Base-by-base conservation (phyloP, 2,113 vertebrate genomes). In the Murina feae region DNA sequence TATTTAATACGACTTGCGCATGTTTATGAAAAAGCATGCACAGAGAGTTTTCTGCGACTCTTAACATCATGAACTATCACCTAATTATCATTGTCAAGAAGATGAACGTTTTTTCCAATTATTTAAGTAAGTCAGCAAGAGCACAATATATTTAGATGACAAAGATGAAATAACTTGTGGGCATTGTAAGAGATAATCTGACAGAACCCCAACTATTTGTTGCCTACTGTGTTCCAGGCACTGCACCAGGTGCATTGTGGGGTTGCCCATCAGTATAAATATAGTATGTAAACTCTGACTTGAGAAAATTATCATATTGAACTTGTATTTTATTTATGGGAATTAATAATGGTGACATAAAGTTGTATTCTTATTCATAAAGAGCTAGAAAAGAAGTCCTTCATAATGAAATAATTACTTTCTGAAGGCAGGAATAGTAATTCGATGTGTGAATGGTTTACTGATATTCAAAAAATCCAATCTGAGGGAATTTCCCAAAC, bases 341-440 rank as follows among this genome's bases (percentile, higher is more conserved):
- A 68, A 8, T 75, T 83, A 44, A 91, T 85, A 94, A 91, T 51
- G 35, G 16, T 9, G 6, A 20, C 25, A 87, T 37, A 84, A 35
- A 90, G 4, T 13, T 96, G 2, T 80, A 86, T 81, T 92, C 20
- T 91, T 60, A 49, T 92, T 66, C 11, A 32, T 14, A 51, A 68
- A 35, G 16, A 83, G 32, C 11, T 86, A 75, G 69, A 71, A 79
- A 86, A 86, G 37, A 82, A 74, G 13, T 39, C 11, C 21, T 85
- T 94, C 81, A 35, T 78, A 30, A 49, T 81, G 11, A 95, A 89
- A 96, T 84, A 79, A 94, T 94, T 79, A 53, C 20, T 92, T 92
- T 82, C 32, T 88, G 20, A 72, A 96, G 69, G 6, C 60, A 90
- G 12, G 74, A 84, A 89, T 51, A 85, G n/a, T 69, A 51, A 86